A percentile compares a stretch with the other conserved stretches of the same genome.
Conservation (phyloP, 2,888 invertebrate species). For the Sarcophaga caerulescens region DNA sequence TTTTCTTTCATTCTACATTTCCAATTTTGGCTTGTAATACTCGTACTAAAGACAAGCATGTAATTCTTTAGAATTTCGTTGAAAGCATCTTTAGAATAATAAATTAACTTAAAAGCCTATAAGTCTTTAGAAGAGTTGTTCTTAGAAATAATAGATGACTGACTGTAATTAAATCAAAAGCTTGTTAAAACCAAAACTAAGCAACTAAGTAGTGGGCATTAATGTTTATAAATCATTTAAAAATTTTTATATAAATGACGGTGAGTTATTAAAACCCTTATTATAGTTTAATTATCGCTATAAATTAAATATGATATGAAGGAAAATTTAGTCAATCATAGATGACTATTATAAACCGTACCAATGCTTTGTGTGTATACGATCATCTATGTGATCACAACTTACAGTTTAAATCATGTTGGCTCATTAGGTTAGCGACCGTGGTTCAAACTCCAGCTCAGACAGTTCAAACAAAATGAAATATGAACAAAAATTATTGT, state of each 20-base stretch:
- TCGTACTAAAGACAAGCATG: slow-evolving; percentile 17
- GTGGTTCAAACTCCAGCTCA: no score
- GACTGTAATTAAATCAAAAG: slow-evolving; percentile 20
- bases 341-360: no score
- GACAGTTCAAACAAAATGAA: no score
- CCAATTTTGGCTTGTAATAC: slow-evolving; percentile 28
- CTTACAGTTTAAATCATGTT: no score
- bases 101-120: not conserved
- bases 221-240: not conserved
- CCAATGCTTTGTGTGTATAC: no score
- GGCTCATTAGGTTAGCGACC: rapidly evolving
- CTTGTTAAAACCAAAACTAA: not conserved
- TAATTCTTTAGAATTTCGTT: slow-evolving; percentile 38
- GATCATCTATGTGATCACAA: no score
- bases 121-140: not conserved
- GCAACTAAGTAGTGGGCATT: not conserved
- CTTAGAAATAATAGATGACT: not conserved
- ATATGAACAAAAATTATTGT: no score
- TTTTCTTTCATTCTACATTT: not conserved
- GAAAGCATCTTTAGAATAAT: not conserved
- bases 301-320: no score
- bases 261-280: not conserved
- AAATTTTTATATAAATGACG: not conserved
- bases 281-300: not conserved
- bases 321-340: no score